Evolutionary conservation across 2,888 invertebrate species (phyloP).

Genomic region (Leptopterna dolabrata): DNA sequence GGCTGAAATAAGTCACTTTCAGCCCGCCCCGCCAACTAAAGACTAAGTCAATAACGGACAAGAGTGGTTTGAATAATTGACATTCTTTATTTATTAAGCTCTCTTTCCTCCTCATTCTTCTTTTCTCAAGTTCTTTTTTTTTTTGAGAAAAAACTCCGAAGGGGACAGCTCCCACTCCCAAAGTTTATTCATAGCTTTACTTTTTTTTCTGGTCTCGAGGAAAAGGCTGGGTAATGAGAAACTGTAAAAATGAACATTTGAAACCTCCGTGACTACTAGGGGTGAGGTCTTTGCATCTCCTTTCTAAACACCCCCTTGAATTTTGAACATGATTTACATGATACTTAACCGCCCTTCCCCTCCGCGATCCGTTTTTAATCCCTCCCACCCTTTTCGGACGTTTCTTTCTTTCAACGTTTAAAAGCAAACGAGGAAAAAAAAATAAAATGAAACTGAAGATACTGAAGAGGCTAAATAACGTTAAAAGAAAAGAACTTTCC

Average conservation of each 20-base stretch:
- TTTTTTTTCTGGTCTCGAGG: neutral
- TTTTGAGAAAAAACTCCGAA: neutral
- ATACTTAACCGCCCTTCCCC: neutral
- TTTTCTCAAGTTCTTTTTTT: neutral
- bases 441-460: constrained; percentile 15
- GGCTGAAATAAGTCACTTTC: neutral
- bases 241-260: constrained; percentile 58
- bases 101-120: neutral
- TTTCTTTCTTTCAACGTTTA: neutral
- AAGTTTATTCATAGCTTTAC: constrained; percentile 40
- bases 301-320: constrained; percentile 31
- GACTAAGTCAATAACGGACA: constrained; percentile 25
- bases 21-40: neutral
- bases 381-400: neutral
- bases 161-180: neutral
- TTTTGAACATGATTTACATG: constrained; percentile 45
- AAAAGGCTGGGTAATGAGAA: constrained; percentile 51
- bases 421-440: neutral
- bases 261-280: neutral
- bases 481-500: constrained; percentile 61
- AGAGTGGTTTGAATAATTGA: constrained; percentile 46
- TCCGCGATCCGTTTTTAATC: neutral
- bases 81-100: constrained; percentile 46
- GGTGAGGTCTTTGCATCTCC: neutral
- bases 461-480: constrained; percentile 56